Percentiles rank a stretch among this genome's conserved stretches.
Evolutionary conservation across 2,797 vertebrate species (phyloP).

Genomic region (Anniella stebbinsi): DNA sequence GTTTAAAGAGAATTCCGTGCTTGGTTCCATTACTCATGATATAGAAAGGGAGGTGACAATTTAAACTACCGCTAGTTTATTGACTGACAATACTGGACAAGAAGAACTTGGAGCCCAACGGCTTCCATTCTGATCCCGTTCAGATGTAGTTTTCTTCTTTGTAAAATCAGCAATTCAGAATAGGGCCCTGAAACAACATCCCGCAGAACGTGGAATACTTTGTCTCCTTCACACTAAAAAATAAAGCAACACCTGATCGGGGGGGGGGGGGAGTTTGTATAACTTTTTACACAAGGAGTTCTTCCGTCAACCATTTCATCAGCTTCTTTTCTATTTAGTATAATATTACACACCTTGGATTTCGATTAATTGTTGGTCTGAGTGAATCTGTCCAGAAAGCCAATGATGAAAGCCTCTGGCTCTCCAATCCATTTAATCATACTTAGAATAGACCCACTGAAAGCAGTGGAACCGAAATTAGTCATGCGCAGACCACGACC

Average conservation of each 20-base stretch:
- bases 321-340: background rate
- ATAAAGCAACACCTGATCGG: background rate
- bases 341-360: background rate
- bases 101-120: background rate
- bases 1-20: background rate
- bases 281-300: background rate
- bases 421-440: conserved; percentile 1
- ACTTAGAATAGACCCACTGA: no score
- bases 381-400: conserved; percentile 14
- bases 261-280: no score
- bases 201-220: background rate
- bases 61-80: background rate
- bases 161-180: background rate
- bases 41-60: background rate
- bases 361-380: conserved; percentile 10
- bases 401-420: background rate
- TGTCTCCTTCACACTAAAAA: background rate
- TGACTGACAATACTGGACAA: background rate
- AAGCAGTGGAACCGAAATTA: no score
- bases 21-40: background rate
- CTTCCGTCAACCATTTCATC: background rate
- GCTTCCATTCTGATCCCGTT: background rate
- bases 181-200: background rate
- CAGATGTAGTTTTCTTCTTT: background rate
- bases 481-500: no score